Base-by-base conservation (phyloP, 2,113 vertebrate species). In the Lycocorax pyrrhopterus region DNA sequence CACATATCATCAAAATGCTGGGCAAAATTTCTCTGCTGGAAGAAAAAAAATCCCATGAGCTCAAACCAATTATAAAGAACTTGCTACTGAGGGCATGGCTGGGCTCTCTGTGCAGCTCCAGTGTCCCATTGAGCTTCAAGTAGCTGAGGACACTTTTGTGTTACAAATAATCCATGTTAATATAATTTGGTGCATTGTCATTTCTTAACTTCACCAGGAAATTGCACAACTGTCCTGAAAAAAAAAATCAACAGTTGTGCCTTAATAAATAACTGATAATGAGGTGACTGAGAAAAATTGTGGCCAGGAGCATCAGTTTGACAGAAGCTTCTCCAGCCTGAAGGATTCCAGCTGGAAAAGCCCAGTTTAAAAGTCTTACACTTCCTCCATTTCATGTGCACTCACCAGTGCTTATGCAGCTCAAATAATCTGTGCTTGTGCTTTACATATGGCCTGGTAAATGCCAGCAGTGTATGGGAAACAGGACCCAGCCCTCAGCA, bases 371-470 rank as follows among this genome's bases (percentile, higher is more conserved):
- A 86, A 47, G 73, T 32, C 78, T 74, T 39, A 29, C 52, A 5
- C 27, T 55, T 55, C 51, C 9, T 84, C 30, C 72, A 56, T 91
- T 62, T 73, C 49, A 21, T 2, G 21, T 33, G 55, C 35, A 27
- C 60, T 74, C 88, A 44, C 9, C 30, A 51, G 1, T 20, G 74
- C 43, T 72, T 10, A 16, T 15, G 67, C 32, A 62, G 43, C 26
- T 75, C 62, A 20, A 18, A 64, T 33, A 51, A 84, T 39, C 74
- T 10, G 2, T 68, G 66, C 33, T 66, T 53, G n/a, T 26, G 6
- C 37, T 47, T 37, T 10, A 20, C 0, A 4, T 0, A 3, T 0
- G 30, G 66, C 1, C 1, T 73, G 58, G 43, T 71, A 55, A 37
- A 66, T 5, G 47, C 29, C 58, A 41, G 71, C 51, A 23, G 62